A percentile compares a stretch with the other conserved stretches of the same genome.
Evolutionary conservation across 2,113 vertebrate genomes (phyloP).

Genomic region (Rhineura floridana): DNA sequence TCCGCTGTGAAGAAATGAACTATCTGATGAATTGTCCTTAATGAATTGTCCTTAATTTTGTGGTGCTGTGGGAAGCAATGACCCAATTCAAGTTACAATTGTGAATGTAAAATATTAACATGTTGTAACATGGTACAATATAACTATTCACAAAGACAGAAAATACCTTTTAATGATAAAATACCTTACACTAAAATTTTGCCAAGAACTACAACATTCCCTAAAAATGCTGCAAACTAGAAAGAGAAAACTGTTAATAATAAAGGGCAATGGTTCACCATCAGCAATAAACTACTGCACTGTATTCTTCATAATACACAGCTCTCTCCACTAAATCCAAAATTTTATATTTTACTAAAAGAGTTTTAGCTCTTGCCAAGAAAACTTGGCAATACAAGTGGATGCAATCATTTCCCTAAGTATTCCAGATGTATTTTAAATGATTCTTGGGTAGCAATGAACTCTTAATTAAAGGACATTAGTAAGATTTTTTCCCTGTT

Average conservation of each 20-base stretch:
- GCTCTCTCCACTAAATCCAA: conserved; percentile 72
- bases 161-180: conserved; percentile 37
- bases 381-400: conserved; percentile 63
- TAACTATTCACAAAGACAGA: conserved; percentile 51
- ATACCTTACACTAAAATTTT: conserved; percentile 54
- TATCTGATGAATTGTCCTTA: conserved; percentile 44
- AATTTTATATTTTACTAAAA: conserved; percentile 76
- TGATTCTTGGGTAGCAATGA: conserved; percentile 78
- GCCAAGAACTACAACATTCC: conserved; percentile 66
- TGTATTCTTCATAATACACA: conserved; percentile 69
- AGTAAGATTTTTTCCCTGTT: conserved; percentile 77
- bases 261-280: conserved; percentile 70
- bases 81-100: conserved; percentile 68
- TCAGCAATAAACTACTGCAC: conserved; percentile 71
- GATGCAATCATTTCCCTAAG: conserved; percentile 75
- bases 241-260: conserved; percentile 61
- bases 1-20: conserved; percentile 43
- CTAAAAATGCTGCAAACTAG: conserved; percentile 59
- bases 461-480: conserved; percentile 82
- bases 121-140: conserved; percentile 63
- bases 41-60: conserved; percentile 52
- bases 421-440: conserved; percentile 81
- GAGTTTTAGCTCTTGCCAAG: conserved; percentile 70
- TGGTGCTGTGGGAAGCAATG: conserved; percentile 52
- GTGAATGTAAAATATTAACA: conserved; percentile 49